A percentile compares a stretch with the other conserved stretches of the same genome.
phyloP scores from a whole-genome alignment of 2,113 vertebrate genomes.

The Heptranchias perlo region DNA sequence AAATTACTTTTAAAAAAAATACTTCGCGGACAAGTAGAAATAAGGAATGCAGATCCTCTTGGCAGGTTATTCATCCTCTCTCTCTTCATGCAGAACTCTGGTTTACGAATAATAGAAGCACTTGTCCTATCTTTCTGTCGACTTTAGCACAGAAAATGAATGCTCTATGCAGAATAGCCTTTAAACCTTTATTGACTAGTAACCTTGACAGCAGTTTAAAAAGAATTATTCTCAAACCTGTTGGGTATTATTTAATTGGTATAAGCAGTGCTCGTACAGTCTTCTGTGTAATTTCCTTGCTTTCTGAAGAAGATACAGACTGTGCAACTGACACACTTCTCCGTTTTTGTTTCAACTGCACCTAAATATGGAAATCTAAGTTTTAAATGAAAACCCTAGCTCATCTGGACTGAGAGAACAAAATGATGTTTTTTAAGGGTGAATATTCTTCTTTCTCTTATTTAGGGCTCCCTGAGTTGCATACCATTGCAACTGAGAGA shows the following conservation, averaged over 20 bases:
- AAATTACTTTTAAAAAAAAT: slow-evolving; percentile 1
- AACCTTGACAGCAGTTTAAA: not conserved
- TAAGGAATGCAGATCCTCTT: not conserved
- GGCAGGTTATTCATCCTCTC: not conserved
- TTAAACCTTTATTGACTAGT: slow-evolving; percentile 3
- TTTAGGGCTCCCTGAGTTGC: not conserved
- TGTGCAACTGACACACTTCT: not conserved
- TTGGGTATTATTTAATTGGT: not conserved
- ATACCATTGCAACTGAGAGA: not conserved
- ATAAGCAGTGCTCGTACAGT: not conserved
- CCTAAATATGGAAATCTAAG: not conserved
- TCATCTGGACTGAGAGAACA: not conserved
- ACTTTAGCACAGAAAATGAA: not conserved
- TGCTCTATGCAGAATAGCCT: not conserved
- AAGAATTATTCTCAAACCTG: not conserved
- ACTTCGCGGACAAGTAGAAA: not conserved
- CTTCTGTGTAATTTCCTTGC: not conserved
- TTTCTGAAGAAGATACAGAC: not conserved
- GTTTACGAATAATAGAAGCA: not conserved
- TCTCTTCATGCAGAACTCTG: not conserved
- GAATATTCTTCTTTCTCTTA: not conserved
- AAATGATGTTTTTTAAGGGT: not conserved
- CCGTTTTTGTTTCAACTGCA: too few relatives aligned
- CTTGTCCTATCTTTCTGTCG: not conserved
- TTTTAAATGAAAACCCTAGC: not conserved